Conservation (phyloP, 2,113 vertebrate genomes). For the Sciurus niger region DNA sequence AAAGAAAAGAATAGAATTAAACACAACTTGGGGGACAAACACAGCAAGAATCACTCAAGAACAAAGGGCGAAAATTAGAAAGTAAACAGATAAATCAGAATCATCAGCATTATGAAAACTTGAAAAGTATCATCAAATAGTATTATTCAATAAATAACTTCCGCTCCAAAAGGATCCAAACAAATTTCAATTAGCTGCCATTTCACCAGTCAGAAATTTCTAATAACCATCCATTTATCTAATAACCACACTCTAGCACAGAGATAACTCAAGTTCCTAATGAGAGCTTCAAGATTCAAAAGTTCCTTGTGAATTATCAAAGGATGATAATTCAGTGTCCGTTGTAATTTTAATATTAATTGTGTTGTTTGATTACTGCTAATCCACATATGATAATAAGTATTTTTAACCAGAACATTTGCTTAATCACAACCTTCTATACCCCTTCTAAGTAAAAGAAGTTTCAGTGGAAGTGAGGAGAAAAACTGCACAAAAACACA, state of each 20-base stretch:
- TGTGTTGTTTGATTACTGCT: constrained; percentile 68
- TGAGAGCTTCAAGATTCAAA: constrained; percentile 68
- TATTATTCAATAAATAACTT: constrained; percentile 59
- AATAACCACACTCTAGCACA: constrained; percentile 49
- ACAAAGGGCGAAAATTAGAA: background rate
- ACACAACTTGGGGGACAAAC: background rate
- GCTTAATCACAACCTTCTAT: constrained; percentile 70
- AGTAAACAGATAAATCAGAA: constrained; percentile 35
- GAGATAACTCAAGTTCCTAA: constrained; percentile 71
- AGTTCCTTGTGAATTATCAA: constrained; percentile 72
- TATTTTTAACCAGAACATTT: constrained; percentile 68
- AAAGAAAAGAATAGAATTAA: background rate
- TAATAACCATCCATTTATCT: constrained; percentile 65
- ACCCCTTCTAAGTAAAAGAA: constrained; percentile 44
- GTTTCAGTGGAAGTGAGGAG: constrained; percentile 11
- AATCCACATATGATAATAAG: constrained; percentile 63
- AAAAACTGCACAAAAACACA: background rate
- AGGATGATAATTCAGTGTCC: constrained; percentile 52
- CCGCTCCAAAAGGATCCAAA: constrained; percentile 57
- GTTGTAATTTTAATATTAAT: constrained; percentile 72
- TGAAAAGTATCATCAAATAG: constrained; percentile 52
- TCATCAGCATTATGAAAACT: constrained; percentile 23
- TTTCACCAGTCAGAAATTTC: constrained; percentile 61
- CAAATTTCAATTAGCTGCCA: constrained; percentile 65
- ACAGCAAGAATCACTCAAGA: background rate